Base-by-base conservation (phyloP, 2,113 vertebrate genomes). In the Crotophaga sulcirostris region DNA sequence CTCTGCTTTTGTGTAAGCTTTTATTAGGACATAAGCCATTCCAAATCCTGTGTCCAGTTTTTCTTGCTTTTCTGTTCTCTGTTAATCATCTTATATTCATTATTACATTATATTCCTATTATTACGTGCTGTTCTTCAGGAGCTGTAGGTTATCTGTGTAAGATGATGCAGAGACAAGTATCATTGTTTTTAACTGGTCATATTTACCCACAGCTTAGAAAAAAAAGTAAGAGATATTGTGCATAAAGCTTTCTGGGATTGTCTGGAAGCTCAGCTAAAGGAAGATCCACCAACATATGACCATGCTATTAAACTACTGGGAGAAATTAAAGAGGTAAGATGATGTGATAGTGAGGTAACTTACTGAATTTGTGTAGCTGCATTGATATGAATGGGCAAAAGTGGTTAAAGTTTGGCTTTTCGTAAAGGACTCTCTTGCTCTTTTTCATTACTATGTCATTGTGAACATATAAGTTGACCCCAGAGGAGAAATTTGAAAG, bases 171-270 rank as follows among this genome's bases (percentile, higher is more conserved):
- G 45, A 91, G 64, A 74, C 42, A 86, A 68, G 10, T 56, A 16
- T 24, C 3, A 3, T 34, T 88, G 3, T 49, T 74, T 80, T 86
- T 81, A 68, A 93, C 67, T 80, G 87, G 13, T 87, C 52, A 1
- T 80, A 21, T 93, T 94, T 95, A 42, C 68, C 73, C 66, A 38
- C 97, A 99, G 99, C 97, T 98, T 99, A 95, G 98, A 99, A 97
- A 99, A 98, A 95, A 98, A 92, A 95, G 98, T 99, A 29, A 99
- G 99, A 93, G 99, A 99, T 52, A 99, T 99, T 67, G 98, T 99
- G 92, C 99, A 99, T 96, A 99, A 99, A 97, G 99, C 98, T 84
- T 99, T 99, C 97, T 99, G 99, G 99, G 99, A 99, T 91, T 98
- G 98, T 93, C 97, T 99, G 96, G 99, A 99, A 96, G 94, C 96